A percentile compares a stretch with the other conserved stretches of the same genome.
phyloP scores from a whole-genome alignment of 2,113 vertebrate species.

The Brevimyrus niger region DNA sequence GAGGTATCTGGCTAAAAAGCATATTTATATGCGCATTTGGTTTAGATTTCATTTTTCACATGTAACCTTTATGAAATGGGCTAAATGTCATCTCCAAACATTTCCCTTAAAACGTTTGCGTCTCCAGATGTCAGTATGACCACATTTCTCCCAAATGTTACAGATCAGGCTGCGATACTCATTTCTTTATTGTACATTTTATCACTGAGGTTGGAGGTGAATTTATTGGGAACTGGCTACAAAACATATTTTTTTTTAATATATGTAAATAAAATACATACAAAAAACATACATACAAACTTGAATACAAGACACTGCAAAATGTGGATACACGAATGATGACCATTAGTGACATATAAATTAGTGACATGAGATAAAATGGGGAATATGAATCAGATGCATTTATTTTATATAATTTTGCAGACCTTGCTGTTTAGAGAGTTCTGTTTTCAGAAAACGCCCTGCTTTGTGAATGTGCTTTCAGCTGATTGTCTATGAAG shows the following conservation, averaged over 20 bases:
- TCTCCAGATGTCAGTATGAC: background rate
- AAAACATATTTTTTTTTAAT: background rate
- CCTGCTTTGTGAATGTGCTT: background rate
- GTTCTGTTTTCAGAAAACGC: background rate
- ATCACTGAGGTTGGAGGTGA: background rate
- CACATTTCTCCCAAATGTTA: background rate
- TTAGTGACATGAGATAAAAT: background rate
- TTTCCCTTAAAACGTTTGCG: background rate
- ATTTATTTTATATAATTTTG: background rate
- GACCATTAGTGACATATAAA: background rate
- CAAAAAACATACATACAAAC: background rate
- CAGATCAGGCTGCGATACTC: background rate
- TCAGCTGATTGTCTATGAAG: background rate
- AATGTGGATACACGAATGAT: background rate
- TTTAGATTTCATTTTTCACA: background rate
- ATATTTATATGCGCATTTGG: background rate
- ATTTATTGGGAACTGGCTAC: background rate
- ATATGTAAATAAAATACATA: background rate
- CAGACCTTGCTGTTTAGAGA: background rate
- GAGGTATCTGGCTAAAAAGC: background rate
- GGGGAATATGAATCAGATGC: background rate
- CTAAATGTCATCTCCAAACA: conserved; percentile 1
- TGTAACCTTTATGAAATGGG: background rate
- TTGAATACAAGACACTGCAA: background rate
- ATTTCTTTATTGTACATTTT: background rate